These are phyloP conservation scores for Macroramphosus scolopax DNA, from an alignment of 2,797 vertebrate species.

Conservation along the genomic window DNA sequence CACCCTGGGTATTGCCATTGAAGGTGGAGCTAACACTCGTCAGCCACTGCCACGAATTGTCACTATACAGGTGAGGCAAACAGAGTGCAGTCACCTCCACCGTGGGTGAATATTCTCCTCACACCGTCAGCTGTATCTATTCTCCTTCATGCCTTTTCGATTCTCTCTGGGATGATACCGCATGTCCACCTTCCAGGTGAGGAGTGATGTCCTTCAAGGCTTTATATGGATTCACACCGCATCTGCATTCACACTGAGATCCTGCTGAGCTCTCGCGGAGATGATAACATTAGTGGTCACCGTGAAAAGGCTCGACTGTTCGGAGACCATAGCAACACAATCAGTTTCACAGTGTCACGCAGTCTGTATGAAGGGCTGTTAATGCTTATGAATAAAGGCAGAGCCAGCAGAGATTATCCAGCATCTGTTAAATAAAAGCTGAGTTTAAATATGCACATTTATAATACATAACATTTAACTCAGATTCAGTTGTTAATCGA, in stretches of 20 bases:
- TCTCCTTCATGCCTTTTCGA: conserved; percentile 4
- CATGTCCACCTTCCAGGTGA: conserved; percentile 4
- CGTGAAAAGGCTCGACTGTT: too few species aligned
- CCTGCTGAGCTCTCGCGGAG: conserved; percentile 20
- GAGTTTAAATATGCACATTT: too few species aligned
- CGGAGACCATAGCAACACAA: too few species aligned
- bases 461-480: too few species aligned
- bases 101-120: not conserved
- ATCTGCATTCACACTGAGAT: conserved; percentile 38
- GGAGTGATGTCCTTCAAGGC: conserved; percentile 23
- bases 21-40: conserved; percentile 95
- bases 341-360: too few species aligned
- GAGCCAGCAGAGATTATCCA: too few species aligned
- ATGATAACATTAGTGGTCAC: conserved; percentile 20
- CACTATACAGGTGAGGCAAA: conserved; percentile 93
- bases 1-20: conserved; percentile 96
- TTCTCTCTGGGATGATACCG: not conserved
- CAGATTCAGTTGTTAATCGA: too few species aligned
- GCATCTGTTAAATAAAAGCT: too few species aligned
- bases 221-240: conserved; percentile 16
- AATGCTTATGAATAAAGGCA: too few species aligned
- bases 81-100: too few species aligned
- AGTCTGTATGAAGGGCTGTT: too few species aligned
- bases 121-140: not conserved
- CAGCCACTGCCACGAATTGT: conserved; percentile 96